phyloP scores from a whole-genome alignment of 2,888 invertebrate species.

The Epiperipatus broadwayi region DNA sequence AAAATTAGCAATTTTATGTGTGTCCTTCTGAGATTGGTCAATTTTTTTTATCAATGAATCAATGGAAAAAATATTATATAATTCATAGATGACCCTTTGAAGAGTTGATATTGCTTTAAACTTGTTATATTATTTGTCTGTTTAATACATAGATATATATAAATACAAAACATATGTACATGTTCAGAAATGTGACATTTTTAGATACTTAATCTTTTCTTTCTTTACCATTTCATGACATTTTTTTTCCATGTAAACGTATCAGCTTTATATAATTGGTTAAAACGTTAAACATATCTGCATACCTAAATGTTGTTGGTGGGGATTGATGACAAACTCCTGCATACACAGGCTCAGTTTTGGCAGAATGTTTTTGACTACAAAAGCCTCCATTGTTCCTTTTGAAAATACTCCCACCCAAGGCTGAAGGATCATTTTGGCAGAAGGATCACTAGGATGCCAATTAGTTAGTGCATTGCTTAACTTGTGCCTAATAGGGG shows the following conservation, averaged over 20 bases:
- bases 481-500: conserved; percentile 74
- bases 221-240: too few relatives aligned
- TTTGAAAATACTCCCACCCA: conserved; percentile 62
- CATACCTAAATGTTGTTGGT: conserved; percentile 46
- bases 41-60: too few relatives aligned
- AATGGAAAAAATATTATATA: too few relatives aligned
- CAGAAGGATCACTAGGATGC: conserved; percentile 87
- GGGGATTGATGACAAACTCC: conserved; percentile 42
- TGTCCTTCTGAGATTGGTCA: too few relatives aligned
- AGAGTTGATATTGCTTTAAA: too few relatives aligned
- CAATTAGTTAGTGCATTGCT: conserved; percentile 71
- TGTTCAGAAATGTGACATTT: too few relatives aligned
- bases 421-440: conserved; percentile 69
- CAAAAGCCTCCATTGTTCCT: conserved; percentile 55
- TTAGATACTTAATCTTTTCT: too few relatives aligned
- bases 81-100: too few relatives aligned
- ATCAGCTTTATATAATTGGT: background rate
- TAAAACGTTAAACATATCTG: conserved; percentile 11
- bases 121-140: too few relatives aligned
- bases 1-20: too few relatives aligned
- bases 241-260: background rate
- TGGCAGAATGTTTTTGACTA: conserved; percentile 68
- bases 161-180: too few relatives aligned
- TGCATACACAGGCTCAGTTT: conserved; percentile 51
- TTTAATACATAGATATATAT: too few relatives aligned